Conservation (phyloP, 2,888 invertebrate genomes). For the Lingula anatina region DNA sequence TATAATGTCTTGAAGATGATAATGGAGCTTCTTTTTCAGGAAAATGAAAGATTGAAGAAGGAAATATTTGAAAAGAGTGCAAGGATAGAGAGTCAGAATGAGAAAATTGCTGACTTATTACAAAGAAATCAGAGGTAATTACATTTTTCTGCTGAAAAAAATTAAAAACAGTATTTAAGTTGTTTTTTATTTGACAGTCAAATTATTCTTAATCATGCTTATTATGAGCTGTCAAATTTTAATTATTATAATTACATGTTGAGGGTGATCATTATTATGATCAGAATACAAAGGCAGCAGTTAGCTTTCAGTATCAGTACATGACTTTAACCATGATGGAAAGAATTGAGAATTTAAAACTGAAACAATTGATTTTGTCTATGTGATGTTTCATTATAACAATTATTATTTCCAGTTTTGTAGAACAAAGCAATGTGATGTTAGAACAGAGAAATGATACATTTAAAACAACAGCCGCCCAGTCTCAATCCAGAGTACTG, state of each 20-base stretch:
- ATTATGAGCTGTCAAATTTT: background rate
- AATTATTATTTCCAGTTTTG: slow-evolving; percentile 29
- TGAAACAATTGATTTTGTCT: too few relatives aligned
- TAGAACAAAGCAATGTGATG: slow-evolving; percentile 47
- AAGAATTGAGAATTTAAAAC: too few relatives aligned
- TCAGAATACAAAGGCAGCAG: background rate
- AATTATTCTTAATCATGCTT: background rate
- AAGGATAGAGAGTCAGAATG: slow-evolving; percentile 46
- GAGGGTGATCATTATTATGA: background rate
- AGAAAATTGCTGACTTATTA: slow-evolving; percentile 48
- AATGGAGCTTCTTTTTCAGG: slow-evolving; percentile 22
- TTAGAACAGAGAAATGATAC: slow-evolving; percentile 48
- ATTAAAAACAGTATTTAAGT: slow-evolving; percentile 6
- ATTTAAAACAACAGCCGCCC: slow-evolving; percentile 34
- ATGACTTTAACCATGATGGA: too few relatives aligned
- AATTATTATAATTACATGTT: background rate
- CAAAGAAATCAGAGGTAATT: slow-evolving; percentile 47
- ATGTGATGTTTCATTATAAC: too few relatives aligned
- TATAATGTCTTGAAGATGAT: background rate
- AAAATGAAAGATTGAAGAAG: slow-evolving; percentile 49
- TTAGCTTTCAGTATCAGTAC: too few relatives aligned
- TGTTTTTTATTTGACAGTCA: background rate
- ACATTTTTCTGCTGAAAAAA: background rate
- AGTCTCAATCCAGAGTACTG: slow-evolving; percentile 40
- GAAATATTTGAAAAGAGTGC: slow-evolving; percentile 46